A percentile compares a stretch with the other conserved stretches of the same genome.
Evolutionary conservation across 92 coral and sea anemone genomes (phyloP).

Genomic region (Metridium senile): DNA sequence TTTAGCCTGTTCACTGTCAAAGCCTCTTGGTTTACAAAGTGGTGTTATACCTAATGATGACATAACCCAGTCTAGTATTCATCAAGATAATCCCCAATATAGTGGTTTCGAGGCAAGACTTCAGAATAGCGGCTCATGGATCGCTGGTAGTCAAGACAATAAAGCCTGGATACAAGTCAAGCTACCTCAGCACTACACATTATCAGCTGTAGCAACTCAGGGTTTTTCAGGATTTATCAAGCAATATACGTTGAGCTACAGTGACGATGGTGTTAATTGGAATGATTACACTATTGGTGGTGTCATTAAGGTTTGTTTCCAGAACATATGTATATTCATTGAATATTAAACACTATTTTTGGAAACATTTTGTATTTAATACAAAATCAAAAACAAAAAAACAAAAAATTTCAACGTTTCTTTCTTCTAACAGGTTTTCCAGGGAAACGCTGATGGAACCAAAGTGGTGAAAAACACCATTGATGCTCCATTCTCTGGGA

Average conservation of each 20-base stretch:
- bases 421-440: slow-evolving; percentile 46
- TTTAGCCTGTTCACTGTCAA: slow-evolving; percentile 22
- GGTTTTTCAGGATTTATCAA: slow-evolving; percentile 53
- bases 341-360: no score
- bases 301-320: slow-evolving; percentile 51
- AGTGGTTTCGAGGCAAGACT: slow-evolving; percentile 56
- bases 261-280: slow-evolving; percentile 53
- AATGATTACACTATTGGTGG: slow-evolving; percentile 42
- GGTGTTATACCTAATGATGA: slow-evolving; percentile 46
- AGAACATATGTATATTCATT: no score
- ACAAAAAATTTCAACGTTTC: no score
- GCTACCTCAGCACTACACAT: slow-evolving; percentile 28
- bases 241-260: slow-evolving; percentile 36
- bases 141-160: slow-evolving; percentile 26
- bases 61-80: slow-evolving; percentile 52
- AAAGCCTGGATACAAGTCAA: slow-evolving; percentile 71
- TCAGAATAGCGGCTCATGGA: slow-evolving; percentile 55
- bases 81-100: slow-evolving; percentile 33
- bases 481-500: slow-evolving; percentile 36
- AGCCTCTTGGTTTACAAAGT: slow-evolving; percentile 57
- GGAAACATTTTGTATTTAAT: no score
- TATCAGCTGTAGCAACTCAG: slow-evolving; percentile 71
- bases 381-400: no score
- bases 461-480: slow-evolving; percentile 31
- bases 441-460: slow-evolving; percentile 32